A percentile compares a stretch with the other conserved stretches of the same genome.
phyloP scores from a whole-genome alignment of 2,888 invertebrate species.

The Xanthorhoe spadicearia region DNA sequence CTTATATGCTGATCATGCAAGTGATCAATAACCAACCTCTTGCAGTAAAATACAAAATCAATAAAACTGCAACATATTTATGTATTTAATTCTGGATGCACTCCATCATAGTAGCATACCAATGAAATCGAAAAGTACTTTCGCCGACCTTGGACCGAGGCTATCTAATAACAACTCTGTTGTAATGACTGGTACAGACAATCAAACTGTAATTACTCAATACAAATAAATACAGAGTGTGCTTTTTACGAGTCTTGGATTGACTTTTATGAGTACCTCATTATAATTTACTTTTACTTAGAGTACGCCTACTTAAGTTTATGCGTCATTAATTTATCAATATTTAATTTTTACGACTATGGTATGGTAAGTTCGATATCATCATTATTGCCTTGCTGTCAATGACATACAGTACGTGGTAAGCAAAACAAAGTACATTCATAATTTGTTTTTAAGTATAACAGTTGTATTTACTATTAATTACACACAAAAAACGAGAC shows the following conservation, averaged over 20 bases:
- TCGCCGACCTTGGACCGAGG: constrained; percentile 67
- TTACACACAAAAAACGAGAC: too few species aligned
- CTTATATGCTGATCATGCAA: too few species aligned
- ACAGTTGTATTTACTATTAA: too few species aligned
- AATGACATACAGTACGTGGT: too few species aligned
- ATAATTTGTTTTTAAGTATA: too few species aligned
- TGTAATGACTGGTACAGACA: constrained; percentile 59
- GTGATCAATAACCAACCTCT: too few species aligned
- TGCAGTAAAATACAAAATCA: not conserved
- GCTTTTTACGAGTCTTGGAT: not conserved
- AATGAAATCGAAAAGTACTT: constrained; percentile 67
- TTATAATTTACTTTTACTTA: not conserved
- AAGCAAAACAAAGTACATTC: too few species aligned
- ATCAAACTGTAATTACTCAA: constrained; percentile 65
- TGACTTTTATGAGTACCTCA: too few species aligned
- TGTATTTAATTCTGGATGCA: not conserved
- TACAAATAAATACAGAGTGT: constrained; percentile 45
- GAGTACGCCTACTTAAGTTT: not conserved
- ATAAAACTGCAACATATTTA: not conserved
- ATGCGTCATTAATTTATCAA: not conserved
- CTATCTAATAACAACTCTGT: constrained; percentile 62
- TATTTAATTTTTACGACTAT: not conserved
- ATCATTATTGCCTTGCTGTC: not conserved
- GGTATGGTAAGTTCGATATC: not conserved
- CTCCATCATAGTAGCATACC: constrained; percentile 22